Conservation (phyloP, 2,888 invertebrate genomes). For the Netelia fuscicornis region DNA sequence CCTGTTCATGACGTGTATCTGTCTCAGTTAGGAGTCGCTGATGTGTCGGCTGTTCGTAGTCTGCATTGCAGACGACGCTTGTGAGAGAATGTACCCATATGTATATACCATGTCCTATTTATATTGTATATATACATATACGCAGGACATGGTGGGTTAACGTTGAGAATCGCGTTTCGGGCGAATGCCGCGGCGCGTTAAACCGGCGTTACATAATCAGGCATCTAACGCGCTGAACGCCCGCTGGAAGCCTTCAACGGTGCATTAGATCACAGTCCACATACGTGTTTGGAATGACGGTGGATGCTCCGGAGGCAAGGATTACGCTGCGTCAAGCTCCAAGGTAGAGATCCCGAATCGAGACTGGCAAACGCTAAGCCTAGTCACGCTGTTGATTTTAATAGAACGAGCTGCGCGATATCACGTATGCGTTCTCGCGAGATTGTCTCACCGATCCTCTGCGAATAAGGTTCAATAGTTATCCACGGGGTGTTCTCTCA, state of each 20-base stretch:
- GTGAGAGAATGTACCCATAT: conserved; percentile 31
- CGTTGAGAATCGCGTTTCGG: conserved; percentile 39
- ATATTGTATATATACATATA: neutral
- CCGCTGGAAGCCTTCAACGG: conserved; percentile 54
- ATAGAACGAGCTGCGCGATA: conserved; percentile 45
- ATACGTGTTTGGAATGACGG: conserved; percentile 52
- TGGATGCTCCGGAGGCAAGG: conserved; percentile 47
- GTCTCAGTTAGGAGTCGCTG: conserved; percentile 48
- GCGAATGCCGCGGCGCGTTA: conserved; percentile 64
- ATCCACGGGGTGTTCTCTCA: neutral
- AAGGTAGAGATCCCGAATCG: neutral
- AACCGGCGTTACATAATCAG: conserved; percentile 76
- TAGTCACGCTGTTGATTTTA: conserved; percentile 58
- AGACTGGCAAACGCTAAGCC: conserved; percentile 28
- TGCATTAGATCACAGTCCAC: conserved; percentile 64
- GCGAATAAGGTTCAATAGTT: neutral
- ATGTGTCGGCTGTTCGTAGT: conserved; percentile 58
- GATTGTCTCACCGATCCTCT: neutral
- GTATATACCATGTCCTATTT: neutral
- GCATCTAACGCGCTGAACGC: conserved; percentile 68
- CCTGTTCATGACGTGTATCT: conserved; percentile 22
- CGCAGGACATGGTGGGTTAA: conserved; percentile 10
- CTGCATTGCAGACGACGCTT: conserved; percentile 55
- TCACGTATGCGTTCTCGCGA: conserved; percentile 16
- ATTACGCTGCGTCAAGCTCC: conserved; percentile 18